phyloP scores from a whole-genome alignment of 2,113 vertebrate species.

The Spea bombifrons region DNA sequence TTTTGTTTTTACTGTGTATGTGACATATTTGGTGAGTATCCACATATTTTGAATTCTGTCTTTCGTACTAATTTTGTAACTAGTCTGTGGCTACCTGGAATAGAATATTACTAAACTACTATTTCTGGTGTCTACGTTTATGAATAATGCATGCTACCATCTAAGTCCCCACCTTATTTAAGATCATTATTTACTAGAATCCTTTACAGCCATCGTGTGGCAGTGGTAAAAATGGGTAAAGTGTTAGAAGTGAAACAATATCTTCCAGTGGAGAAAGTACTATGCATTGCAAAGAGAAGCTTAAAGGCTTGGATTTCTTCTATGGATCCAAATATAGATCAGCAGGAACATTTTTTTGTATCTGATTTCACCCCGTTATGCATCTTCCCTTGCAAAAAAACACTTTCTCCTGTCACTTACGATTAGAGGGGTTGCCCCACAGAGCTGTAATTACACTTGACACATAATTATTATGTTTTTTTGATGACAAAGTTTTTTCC shows the following conservation, averaged over 20 bases:
- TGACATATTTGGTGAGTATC: too few species aligned
- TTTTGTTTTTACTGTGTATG: too few species aligned
- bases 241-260: constrained; percentile 28
- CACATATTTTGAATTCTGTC: too few species aligned
- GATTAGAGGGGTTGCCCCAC: constrained; percentile 73
- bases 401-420: constrained; percentile 70
- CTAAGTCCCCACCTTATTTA: too few species aligned
- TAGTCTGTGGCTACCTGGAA: too few species aligned
- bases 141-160: too few species aligned
- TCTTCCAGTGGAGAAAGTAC: constrained; percentile 32
- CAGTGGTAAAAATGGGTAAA: constrained; percentile 5
- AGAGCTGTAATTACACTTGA: constrained; percentile 80
- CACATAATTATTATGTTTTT: constrained; percentile 81
- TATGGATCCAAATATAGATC: constrained; percentile 40
- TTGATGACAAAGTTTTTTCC: constrained; percentile 79
- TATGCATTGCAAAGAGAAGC: constrained; percentile 36
- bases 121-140: too few species aligned
- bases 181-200: constrained; percentile 32
- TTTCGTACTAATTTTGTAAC: too few species aligned
- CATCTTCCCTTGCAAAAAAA: constrained; percentile 61
- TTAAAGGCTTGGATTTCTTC: constrained; percentile 41
- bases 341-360: constrained; percentile 58
- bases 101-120: too few species aligned
- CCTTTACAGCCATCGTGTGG: not conserved
- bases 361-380: constrained; percentile 70